Evolutionary conservation across 2,113 vertebrate species (phyloP), one percentile per base, ranked within the genome.

Genomic region (Cyanoramphus novaezelandiae): DNA sequence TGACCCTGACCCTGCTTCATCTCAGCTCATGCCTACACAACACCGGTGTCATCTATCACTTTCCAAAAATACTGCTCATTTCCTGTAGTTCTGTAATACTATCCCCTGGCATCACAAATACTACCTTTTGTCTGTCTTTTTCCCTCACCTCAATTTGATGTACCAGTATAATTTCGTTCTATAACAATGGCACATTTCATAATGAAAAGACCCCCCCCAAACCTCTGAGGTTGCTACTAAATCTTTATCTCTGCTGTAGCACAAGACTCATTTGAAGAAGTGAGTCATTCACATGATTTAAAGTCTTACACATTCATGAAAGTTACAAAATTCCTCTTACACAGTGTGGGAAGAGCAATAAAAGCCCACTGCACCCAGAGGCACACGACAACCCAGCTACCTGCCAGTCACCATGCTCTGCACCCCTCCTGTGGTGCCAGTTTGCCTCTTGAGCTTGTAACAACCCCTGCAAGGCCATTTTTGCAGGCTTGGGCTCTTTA

Each of bases 211-310:
- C 21, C 75, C 81, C 31, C 31, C 29, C 18, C 31, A 27, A 70
- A 31, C 41, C 80, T 25, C 55, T 1, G 49, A 65, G 25, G 52
- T 28, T 82, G 65, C 44, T 76, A 15, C 23, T 72, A 62, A 79
- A 79, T 79, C 76, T 55, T 55, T 25, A 7, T 28, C 53, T 81
- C 52, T n/a, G 62, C 82, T 68, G 6, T 10, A 62, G 53, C 70
- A 77, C 69, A 74, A 49, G 88, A 52, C 13, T 70, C 7, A 44
- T 71, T 63, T 70, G 65, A 87, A 52, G 39, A 84, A 89, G 57
- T 96, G 93, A 97, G 74, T 95, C 95, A 97, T 23, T 70, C 78
- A 20, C 64, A 72, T 52, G 15, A 95, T 72, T 87, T 79, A 11
- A 75, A 91, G 24, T 20, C 78, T 91, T 85, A 71, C 67, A 90